Evolutionary conservation across 2,113 vertebrate genomes (phyloP).

Genomic region (Cacatua alba): DNA sequence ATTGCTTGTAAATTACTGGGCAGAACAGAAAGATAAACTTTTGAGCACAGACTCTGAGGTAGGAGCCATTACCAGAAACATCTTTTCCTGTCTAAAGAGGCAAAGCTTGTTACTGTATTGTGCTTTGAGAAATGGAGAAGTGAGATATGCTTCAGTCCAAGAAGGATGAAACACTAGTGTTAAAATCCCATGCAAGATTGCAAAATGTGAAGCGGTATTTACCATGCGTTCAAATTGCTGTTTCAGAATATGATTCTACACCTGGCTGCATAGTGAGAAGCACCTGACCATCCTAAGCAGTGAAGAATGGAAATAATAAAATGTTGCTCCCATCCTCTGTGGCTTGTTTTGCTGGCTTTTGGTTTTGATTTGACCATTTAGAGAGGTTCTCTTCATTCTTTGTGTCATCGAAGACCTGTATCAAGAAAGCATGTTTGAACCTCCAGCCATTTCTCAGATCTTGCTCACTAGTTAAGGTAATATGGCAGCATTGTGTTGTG

Average conservation of each 20-base stretch:
- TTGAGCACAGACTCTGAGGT: background rate
- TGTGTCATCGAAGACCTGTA: background rate
- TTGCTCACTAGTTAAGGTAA: background rate
- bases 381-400: background rate
- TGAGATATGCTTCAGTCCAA: background rate
- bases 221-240: background rate
- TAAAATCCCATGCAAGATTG: background rate
- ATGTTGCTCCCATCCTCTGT: background rate
- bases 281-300: background rate
- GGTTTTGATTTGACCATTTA: background rate
- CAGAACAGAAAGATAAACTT: background rate
- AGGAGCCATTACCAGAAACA: background rate
- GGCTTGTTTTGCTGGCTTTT: background rate
- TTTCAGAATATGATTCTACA: background rate
- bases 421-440: background rate
- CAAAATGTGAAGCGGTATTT: background rate
- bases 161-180: background rate
- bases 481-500: background rate
- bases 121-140: background rate
- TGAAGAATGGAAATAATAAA: background rate
- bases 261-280: background rate
- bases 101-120: rapidly evolving
- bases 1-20: background rate
- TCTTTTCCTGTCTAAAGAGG: background rate
- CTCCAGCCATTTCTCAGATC: background rate